Evolutionary conservation across 2,888 invertebrate species (phyloP), one percentile per base, ranked within the genome.

Genomic region (Ptilodon capucinus): DNA sequence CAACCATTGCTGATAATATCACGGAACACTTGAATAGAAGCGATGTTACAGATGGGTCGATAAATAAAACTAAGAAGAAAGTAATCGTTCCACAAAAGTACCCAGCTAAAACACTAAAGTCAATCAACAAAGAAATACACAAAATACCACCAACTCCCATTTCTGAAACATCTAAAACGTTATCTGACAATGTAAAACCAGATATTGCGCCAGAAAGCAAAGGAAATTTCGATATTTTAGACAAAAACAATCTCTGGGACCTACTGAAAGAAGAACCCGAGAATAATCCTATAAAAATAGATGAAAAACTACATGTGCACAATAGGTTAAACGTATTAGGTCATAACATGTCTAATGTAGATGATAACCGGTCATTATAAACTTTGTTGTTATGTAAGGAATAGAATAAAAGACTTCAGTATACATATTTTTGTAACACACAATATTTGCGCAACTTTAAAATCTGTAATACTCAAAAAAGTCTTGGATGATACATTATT

Each of bases 171-270:
- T 86, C 89, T 11, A 84, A 86, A 74, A 69, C 76, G n/a, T 49
- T 90, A 42, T 66, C 68, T 39, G 82, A 74, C 36, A 56, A 70
- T 13, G 46, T 71, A 0, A 88, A 86, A 69, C 56, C 76, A 25
- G 84, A 91, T 56, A 84, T 89, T 48, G 83, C 87, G 13, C 90
- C 90, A 11, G 89, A 90, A 76, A 88, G 84, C 60, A 92, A 89
- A 64, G 91, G 91, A 61, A 90, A 91, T 41, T 92, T 91, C 57
- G 90, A 93, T 55, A 88, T 93, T 47, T 71, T 93, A 44, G 92
- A 93, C 62, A 92, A 93, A 68, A 92, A 93, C 54, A 91, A 91
- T 49, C 75, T 93, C 38, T 94, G 93, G 93, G 93, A 93, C 44
- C 83, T 94, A 65, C 76, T 94, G 13, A 92, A 93, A 70, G 93